Percentiles rank a stretch among this genome's conserved stretches.
These are phyloP conservation scores for Amazona guildingii DNA, from an alignment of 2,113 vertebrate species.

Conservation along the genomic window DNA sequence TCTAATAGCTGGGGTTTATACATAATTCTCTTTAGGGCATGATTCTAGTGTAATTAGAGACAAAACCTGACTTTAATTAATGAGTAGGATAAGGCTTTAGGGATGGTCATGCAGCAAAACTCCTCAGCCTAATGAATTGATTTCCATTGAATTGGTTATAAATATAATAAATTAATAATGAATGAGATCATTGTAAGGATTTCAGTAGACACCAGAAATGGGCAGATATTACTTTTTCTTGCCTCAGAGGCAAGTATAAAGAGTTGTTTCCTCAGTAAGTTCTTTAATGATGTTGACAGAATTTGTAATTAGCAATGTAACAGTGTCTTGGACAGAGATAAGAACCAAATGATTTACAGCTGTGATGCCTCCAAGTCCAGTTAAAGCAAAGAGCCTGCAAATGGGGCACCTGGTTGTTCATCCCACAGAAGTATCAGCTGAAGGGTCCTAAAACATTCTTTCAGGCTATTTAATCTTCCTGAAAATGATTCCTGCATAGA, in stretches of 20 bases:
- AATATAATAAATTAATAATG: conserved; percentile 43
- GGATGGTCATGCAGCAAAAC: background rate
- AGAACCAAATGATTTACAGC: background rate
- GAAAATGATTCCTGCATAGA: background rate
- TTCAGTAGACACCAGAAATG: background rate
- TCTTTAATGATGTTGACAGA: background rate
- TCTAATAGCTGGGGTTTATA: background rate
- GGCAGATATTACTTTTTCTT: background rate
- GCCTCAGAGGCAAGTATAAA: background rate
- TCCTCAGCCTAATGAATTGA: conserved; percentile 43
- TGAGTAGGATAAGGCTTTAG: background rate
- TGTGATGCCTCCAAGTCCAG: background rate
- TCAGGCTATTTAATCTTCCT: background rate
- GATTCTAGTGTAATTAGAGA: conserved; percentile 22
- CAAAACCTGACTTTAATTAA: conserved; percentile 47
- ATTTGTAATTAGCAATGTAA: background rate
- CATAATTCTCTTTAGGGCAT: conserved; percentile 4
- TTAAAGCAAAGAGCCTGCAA: background rate
- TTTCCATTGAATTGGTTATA: conserved; percentile 30
- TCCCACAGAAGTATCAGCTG: background rate
- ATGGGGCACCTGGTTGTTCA: rapidly evolving
- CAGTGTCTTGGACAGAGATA: background rate
- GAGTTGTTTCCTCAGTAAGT: background rate
- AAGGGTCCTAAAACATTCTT: background rate
- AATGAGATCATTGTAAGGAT: background rate